Conservation (phyloP, 2,113 vertebrate genomes). For the Hippocampus guttulatus region DNA sequence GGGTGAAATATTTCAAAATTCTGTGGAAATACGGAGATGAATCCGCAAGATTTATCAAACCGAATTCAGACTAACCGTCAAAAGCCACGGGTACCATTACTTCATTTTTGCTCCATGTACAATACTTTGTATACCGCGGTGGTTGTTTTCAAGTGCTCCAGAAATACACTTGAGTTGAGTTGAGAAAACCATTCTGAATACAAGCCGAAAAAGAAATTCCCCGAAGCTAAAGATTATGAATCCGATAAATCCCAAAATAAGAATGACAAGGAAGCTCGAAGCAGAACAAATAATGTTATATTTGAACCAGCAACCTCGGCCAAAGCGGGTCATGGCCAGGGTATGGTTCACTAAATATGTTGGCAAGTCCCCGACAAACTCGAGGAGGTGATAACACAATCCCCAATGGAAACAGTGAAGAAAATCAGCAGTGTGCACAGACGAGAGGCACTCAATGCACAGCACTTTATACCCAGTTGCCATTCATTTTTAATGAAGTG, state of each 20-base stretch:
- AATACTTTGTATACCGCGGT: too few relatives aligned
- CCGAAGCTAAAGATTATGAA: conserved; percentile 38
- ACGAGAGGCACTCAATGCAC: conserved; percentile 41
- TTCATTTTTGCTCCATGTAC: too few relatives aligned
- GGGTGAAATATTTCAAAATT: conserved; percentile 8
- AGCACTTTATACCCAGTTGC: conserved; percentile 49
- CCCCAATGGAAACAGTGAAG: conserved; percentile 59
- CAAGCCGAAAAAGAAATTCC: conserved; percentile 18
- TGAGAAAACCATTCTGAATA: conserved; percentile 29
- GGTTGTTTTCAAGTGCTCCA: too few relatives aligned
- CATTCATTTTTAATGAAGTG: conserved; percentile 70
- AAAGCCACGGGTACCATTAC: too few relatives aligned
- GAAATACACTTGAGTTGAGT: too few relatives aligned
- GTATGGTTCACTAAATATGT: conserved; percentile 47
- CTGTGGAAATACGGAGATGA: conserved; percentile 21
- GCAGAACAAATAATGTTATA: conserved; percentile 41
- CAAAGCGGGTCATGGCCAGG: conserved; percentile 36
- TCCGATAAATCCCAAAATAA: conserved; percentile 28
- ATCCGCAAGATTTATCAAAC: not conserved
- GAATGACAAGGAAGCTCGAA: conserved; percentile 32
- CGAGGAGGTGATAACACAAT: conserved; percentile 36
- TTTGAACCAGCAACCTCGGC: conserved; percentile 38
- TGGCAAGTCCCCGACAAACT: conserved; percentile 42
- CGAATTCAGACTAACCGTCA: too few relatives aligned
- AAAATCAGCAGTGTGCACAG: conserved; percentile 45